Conservation (phyloP, 2,888 invertebrate species). For the Litoditis marina region DNA sequence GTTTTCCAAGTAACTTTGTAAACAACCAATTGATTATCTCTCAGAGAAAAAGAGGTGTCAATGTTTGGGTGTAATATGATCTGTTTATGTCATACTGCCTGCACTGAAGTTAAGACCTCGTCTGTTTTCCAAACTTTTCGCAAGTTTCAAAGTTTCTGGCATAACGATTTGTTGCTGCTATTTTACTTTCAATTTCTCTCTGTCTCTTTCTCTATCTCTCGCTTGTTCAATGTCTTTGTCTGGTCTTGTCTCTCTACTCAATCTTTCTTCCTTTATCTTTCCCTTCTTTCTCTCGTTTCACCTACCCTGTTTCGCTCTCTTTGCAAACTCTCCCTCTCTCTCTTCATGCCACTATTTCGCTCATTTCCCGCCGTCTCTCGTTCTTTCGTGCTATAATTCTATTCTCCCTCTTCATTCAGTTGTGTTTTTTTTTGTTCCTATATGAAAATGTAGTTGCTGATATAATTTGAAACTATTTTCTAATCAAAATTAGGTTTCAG, state of each 20-base stretch:
- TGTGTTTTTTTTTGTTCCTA: too few species aligned
- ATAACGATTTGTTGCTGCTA: background rate
- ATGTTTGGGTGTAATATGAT: too few species aligned
- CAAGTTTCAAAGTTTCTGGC: too few species aligned
- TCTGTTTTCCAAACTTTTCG: too few species aligned
- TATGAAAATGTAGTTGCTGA: too few species aligned
- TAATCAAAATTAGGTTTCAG: too few species aligned
- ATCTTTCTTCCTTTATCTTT: background rate
- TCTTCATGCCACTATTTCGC: background rate
- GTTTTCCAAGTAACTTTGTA: too few species aligned
- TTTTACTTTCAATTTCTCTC: background rate
- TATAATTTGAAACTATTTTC: too few species aligned
- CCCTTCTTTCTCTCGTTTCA: constrained; percentile 1
- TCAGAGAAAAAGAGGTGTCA: too few species aligned
- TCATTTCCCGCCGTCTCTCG: background rate
- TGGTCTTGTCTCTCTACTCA: constrained; percentile 3
- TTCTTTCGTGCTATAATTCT: background rate
- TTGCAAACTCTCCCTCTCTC: background rate
- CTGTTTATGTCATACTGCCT: too few species aligned
- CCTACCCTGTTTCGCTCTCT: background rate
- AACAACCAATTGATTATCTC: too few species aligned
- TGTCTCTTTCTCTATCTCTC: constrained; percentile 6
- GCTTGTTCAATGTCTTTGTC: background rate
- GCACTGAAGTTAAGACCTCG: too few species aligned
- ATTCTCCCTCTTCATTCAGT: background rate